These are phyloP conservation scores for Chelon labrosus DNA, from an alignment of 2,797 vertebrate species.

Conservation along the genomic window DNA sequence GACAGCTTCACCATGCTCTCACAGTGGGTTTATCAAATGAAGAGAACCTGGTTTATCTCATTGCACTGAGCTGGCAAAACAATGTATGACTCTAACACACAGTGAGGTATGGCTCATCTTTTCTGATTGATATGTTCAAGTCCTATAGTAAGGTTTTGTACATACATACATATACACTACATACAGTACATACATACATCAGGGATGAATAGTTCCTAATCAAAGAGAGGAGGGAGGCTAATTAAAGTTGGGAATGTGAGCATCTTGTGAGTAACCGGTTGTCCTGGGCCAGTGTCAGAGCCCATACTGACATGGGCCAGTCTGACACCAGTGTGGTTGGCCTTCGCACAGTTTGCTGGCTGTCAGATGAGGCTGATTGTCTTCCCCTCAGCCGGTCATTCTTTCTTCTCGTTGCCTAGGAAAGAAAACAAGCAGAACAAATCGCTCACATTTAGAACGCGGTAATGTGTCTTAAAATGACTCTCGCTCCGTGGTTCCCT, in stretches of 20 bases:
- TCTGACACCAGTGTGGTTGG: slow-evolving; percentile 79
- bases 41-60: slow-evolving; percentile 70
- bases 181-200: slow-evolving; percentile 70
- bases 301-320: slow-evolving; percentile 74
- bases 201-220: slow-evolving; percentile 64
- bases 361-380: slow-evolving; percentile 86
- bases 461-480: no score
- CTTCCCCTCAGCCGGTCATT: slow-evolving; percentile 79
- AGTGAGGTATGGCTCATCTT: slow-evolving; percentile 83
- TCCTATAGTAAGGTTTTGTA: slow-evolving; percentile 73
- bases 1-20: slow-evolving; percentile 65
- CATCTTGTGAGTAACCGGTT: slow-evolving; percentile 69
- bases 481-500: no score
- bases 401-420: slow-evolving; percentile 75
- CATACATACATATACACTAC: slow-evolving; percentile 70
- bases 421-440: slow-evolving; percentile 35
- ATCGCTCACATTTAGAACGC: no score
- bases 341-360: slow-evolving; percentile 88
- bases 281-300: slow-evolving; percentile 79
- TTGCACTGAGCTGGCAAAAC: slow-evolving; percentile 61
- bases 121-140: slow-evolving; percentile 83
- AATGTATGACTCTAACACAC: slow-evolving; percentile 69
- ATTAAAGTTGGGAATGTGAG: slow-evolving; percentile 73
- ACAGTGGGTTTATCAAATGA: slow-evolving; percentile 68
- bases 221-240: slow-evolving; percentile 65